phyloP scores from a whole-genome alignment of 2,888 invertebrate genomes.

The Sylvicola cinctus region DNA sequence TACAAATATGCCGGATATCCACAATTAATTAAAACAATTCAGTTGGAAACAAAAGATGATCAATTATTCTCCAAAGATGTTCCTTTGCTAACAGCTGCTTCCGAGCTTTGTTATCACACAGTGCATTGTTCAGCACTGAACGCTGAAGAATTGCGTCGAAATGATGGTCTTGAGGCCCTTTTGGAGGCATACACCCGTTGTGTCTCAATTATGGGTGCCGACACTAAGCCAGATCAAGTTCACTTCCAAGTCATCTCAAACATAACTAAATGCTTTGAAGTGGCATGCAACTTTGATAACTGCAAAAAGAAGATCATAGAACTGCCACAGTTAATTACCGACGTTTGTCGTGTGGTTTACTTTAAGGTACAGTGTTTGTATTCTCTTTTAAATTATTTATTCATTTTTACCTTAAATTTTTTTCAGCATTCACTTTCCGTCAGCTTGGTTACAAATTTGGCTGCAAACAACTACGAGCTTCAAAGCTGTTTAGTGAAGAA shows the following conservation, averaged over 20 bases:
- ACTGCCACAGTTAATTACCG: slow-evolving; percentile 68
- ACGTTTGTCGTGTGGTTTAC: slow-evolving; percentile 67
- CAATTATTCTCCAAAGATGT: slow-evolving; percentile 72
- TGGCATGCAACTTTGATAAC: slow-evolving; percentile 80
- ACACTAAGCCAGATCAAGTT: slow-evolving; percentile 55
- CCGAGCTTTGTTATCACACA: slow-evolving; percentile 89
- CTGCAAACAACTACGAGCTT: slow-evolving; percentile 57
- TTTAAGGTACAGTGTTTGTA: slow-evolving; percentile 40
- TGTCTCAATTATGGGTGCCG: slow-evolving; percentile 68
- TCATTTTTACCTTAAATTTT: background rate
- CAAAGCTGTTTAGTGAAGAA: slow-evolving; percentile 67
- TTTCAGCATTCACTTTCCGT: slow-evolving; percentile 64
- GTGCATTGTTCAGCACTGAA: slow-evolving; percentile 91
- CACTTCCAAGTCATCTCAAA: slow-evolving; percentile 82
- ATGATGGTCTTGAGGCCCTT: slow-evolving; percentile 71
- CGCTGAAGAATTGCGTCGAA: slow-evolving; percentile 89
- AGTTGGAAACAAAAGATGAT: slow-evolving; percentile 82
- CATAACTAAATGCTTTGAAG: slow-evolving; percentile 82
- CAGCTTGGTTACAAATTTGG: slow-evolving; percentile 72
- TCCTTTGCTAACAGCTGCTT: slow-evolving; percentile 73
- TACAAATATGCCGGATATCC: slow-evolving; percentile 99
- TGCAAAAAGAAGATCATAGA: slow-evolving; percentile 76
- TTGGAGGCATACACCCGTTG: slow-evolving; percentile 87
- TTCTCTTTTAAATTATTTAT: slow-evolving; percentile 8
- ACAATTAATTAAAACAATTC: slow-evolving; percentile 86